Percentiles rank a stretch among this genome's conserved stretches.
Conservation (phyloP, 2,797 vertebrate species). For the Protosalanx chinensis region DNA sequence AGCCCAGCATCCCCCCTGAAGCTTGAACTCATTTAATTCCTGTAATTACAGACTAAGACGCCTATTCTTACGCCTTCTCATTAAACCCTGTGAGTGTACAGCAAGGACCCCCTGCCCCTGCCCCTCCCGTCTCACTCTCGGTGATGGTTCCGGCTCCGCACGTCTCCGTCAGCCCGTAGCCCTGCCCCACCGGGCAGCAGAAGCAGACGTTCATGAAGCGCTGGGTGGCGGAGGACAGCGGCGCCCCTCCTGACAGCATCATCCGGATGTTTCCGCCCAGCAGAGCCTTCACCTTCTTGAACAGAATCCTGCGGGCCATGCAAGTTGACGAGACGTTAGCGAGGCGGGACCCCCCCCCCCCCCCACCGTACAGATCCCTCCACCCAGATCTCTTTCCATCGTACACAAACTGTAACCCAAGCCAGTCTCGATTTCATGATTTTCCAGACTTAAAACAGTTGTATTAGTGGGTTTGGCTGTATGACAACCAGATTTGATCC, state of each 20-base stretch:
- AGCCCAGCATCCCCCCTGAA: background rate
- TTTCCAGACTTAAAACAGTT: background rate
- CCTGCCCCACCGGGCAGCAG: conserved; percentile 81
- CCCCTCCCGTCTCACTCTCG: conserved; percentile 67
- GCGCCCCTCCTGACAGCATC: conserved; percentile 85
- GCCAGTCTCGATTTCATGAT: background rate
- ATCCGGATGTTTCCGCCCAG: conserved; percentile 80
- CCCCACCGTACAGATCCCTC: background rate
- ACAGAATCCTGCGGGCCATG: conserved; percentile 67
- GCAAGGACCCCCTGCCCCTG: too few relatives aligned
- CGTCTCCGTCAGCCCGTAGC: conserved; percentile 84
- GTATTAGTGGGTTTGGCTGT: background rate
- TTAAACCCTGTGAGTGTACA: too few relatives aligned
- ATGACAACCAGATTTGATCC: background rate
- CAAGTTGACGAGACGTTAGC: background rate
- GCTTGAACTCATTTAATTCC: background rate
- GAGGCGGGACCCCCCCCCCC: too few relatives aligned
- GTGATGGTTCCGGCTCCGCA: conserved; percentile 85
- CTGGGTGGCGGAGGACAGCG: conserved; percentile 81
- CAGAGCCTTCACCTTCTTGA: conserved; percentile 81
- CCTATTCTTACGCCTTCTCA: too few relatives aligned
- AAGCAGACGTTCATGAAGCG: conserved; percentile 88
- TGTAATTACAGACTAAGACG: too few relatives aligned
- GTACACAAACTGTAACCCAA: background rate
- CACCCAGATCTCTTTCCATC: too few relatives aligned